phyloP scores from a whole-genome alignment of 2,888 invertebrate genomes.

The Eulithis prunata region DNA sequence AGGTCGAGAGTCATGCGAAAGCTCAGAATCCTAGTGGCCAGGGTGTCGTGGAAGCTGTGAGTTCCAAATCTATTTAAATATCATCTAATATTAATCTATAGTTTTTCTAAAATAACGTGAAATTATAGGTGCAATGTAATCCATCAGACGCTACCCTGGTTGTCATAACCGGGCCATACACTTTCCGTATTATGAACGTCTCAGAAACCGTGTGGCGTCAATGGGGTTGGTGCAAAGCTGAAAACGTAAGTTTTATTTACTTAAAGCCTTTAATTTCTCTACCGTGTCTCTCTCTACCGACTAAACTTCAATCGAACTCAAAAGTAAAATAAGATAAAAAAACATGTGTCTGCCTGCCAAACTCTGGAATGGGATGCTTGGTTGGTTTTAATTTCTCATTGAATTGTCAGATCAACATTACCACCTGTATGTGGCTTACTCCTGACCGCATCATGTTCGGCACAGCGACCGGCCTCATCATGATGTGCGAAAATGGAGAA shows the following conservation, averaged over 20 bases:
- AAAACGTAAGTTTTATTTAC: slow-evolving; percentile 74
- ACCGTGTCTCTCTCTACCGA: neutral
- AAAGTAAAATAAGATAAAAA: neutral
- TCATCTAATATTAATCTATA: neutral
- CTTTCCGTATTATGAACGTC: slow-evolving; percentile 90
- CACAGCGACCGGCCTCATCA: slow-evolving; percentile 89
- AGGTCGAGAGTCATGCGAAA: slow-evolving; percentile 90
- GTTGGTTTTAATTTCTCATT: neutral
- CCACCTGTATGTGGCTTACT: slow-evolving; percentile 92
- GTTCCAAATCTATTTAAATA: slow-evolving; percentile 30
- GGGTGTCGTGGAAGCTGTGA: slow-evolving; percentile 84
- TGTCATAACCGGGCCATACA: slow-evolving; percentile 86
- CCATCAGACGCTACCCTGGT: slow-evolving; percentile 90
- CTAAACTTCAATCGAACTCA: neutral
- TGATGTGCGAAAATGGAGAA: slow-evolving; percentile 94
- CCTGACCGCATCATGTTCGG: slow-evolving; percentile 93
- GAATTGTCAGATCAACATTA: slow-evolving; percentile 84
- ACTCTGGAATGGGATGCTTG: no score
- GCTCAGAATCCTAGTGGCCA: slow-evolving; percentile 88
- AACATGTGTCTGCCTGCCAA: no score
- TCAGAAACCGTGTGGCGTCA: slow-evolving; percentile 92
- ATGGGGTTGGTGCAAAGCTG: slow-evolving; percentile 93
- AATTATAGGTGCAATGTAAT: slow-evolving; percentile 89
- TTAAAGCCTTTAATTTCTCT: neutral
- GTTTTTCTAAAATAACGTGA: neutral